Evolutionary conservation across 2,888 invertebrate species (phyloP).

Genomic region (Leucophenga montana): DNA sequence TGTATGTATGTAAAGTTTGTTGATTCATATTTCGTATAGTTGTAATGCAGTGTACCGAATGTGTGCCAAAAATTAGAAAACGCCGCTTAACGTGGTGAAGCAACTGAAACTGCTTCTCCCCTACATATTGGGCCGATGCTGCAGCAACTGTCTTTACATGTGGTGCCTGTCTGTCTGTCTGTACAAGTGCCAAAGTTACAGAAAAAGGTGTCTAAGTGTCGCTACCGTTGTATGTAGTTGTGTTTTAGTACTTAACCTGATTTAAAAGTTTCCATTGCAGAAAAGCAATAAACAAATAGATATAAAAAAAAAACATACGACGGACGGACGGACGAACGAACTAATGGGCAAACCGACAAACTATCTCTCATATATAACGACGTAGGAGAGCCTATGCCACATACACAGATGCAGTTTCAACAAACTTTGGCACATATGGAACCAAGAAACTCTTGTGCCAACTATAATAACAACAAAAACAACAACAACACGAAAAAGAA

Average conservation of each 20-base stretch:
- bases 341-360: background rate
- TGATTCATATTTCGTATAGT: constrained; percentile 22
- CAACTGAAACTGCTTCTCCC: background rate
- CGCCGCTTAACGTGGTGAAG: background rate
- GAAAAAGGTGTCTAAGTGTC: constrained; percentile 11
- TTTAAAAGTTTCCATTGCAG: constrained; percentile 54
- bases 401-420: too few relatives aligned
- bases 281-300: background rate
- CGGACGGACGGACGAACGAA: background rate
- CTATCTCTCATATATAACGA: too few relatives aligned
- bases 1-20: constrained; percentile 5
- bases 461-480: constrained; percentile 37
- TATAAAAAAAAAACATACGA: background rate
- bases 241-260: constrained; percentile 55
- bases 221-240: constrained; percentile 25
- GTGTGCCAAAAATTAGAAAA: constrained; percentile 38
- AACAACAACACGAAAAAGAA: constrained; percentile 40
- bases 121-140: background rate
- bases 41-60: too few relatives aligned
- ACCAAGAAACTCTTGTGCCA: constrained; percentile 40
- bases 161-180: constrained; percentile 11
- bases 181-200: constrained; percentile 18
- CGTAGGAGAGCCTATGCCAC: too few relatives aligned
- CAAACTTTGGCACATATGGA: constrained; percentile 50
- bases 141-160: background rate